phyloP scores from a whole-genome alignment of 1,140 invertebrate genomes.

The Papilio glaucus region DNA sequence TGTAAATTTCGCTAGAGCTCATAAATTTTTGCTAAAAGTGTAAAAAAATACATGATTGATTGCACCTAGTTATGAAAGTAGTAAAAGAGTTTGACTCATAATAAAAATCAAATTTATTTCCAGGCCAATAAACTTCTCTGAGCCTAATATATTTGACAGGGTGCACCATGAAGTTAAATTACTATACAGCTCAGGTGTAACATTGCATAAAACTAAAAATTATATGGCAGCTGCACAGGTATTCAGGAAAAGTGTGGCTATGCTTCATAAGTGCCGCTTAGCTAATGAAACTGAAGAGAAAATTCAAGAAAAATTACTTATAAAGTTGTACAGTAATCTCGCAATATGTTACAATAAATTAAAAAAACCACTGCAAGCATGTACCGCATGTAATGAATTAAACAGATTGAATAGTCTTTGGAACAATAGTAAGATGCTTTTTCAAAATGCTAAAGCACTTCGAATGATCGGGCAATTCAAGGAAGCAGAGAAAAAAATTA shows the following conservation, averaged over 20 bases:
- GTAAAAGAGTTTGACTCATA: too few relatives aligned
- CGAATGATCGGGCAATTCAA: constrained; percentile 82
- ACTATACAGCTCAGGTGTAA: constrained; percentile 60
- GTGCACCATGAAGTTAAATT: constrained; percentile 67
- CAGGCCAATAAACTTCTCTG: constrained; percentile 64
- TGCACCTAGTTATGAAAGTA: too few relatives aligned
- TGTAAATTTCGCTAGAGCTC: too few relatives aligned
- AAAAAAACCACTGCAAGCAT: constrained; percentile 84
- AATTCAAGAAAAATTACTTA: constrained; percentile 84
- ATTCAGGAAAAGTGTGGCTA: constrained; percentile 64
- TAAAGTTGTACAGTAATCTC: constrained; percentile 88
- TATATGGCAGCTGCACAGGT: constrained; percentile 57
- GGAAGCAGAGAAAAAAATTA: constrained; percentile 66
- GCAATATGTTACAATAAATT: constrained; percentile 87
- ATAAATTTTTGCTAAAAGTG: too few relatives aligned
- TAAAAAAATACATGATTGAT: too few relatives aligned
- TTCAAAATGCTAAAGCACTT: constrained; percentile 85
- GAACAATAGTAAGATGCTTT: constrained; percentile 84
- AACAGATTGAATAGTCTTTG: constrained; percentile 76
- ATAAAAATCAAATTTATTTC: constrained; percentile 41
- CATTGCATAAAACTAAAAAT: constrained; percentile 66
- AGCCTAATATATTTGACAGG: constrained; percentile 68
- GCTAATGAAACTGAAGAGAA: constrained; percentile 85
- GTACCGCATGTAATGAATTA: constrained; percentile 84
- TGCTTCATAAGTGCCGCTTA: constrained; percentile 80